A percentile compares a stretch with the other conserved stretches of the same genome.
phyloP scores from a whole-genome alignment of 1,140 invertebrate species.

The Pachyrhynchus sulphureomaculatus region DNA sequence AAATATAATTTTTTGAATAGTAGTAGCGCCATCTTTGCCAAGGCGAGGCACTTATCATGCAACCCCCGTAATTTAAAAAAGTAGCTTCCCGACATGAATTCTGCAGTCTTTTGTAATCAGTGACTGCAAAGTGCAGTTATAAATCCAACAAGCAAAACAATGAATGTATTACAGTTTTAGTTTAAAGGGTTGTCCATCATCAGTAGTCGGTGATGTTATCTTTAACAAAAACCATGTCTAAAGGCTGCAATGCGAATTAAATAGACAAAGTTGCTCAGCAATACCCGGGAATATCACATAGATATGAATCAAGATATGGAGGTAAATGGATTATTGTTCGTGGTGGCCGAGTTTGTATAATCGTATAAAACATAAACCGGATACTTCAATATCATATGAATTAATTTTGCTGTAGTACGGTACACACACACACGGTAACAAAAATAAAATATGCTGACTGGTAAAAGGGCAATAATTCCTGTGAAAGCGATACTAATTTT shows the following conservation, averaged over 20 bases:
- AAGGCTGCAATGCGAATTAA: constrained; percentile 21
- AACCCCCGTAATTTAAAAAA: too few relatives aligned
- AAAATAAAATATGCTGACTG: too few relatives aligned
- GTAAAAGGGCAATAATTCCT: too few relatives aligned
- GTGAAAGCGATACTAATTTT: too few relatives aligned
- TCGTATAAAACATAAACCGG: too few relatives aligned
- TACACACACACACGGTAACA: too few relatives aligned
- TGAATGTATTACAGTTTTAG: constrained; percentile 1
- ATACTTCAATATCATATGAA: too few relatives aligned
- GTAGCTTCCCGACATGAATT: too few relatives aligned
- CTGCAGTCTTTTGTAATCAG: background rate
- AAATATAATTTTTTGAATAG: too few relatives aligned
- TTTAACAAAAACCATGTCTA: constrained; percentile 23
- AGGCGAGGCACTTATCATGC: too few relatives aligned
- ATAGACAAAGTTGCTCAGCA: constrained; percentile 6
- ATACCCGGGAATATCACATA: constrained; percentile 7
- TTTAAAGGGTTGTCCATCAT: constrained; percentile 21
- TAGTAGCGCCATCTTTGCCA: too few relatives aligned
- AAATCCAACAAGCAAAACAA: constrained; percentile 1
- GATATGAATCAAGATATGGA: constrained; percentile 10
- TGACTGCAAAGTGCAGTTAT: constrained; percentile 2
- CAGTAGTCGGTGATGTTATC: constrained; percentile 17
- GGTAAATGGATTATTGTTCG: background rate
- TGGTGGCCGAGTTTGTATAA: background rate
- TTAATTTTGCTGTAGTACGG: too few relatives aligned